phyloP scores from a whole-genome alignment of 2,888 invertebrate genomes.

The Caenorhabditis afra region DNA sequence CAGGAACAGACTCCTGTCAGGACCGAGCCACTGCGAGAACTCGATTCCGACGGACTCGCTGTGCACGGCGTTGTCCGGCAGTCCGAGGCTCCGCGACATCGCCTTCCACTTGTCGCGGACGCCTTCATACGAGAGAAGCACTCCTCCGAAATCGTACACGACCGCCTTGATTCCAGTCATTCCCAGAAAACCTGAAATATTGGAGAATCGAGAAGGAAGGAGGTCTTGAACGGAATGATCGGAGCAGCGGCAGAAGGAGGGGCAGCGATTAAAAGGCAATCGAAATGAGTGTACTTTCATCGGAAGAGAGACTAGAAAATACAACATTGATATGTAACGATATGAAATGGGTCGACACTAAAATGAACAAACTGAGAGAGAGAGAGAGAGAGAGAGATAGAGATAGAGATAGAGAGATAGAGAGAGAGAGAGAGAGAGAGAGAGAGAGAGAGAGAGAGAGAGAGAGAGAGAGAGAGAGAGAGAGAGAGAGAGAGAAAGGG shows the following conservation, averaged over 20 bases:
- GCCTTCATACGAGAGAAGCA: conserved; percentile 61
- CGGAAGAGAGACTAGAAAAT: conserved; percentile 31
- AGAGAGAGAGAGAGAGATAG: too few species aligned
- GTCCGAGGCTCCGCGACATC: conserved; percentile 44
- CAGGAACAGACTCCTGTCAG: conserved; percentile 57
- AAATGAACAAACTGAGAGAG: conserved; percentile 8
- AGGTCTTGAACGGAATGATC: conserved; percentile 30
- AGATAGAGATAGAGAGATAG: too few species aligned
- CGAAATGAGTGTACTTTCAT: conserved; percentile 39
- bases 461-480: too few species aligned
- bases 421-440: too few species aligned
- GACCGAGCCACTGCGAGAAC: conserved; percentile 62
- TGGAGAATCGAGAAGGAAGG: neutral
- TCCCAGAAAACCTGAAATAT: conserved; percentile 4
- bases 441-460: too few species aligned
- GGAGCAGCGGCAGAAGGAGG: conserved; percentile 18
- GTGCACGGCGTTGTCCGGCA: conserved; percentile 42
- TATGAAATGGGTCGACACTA: neutral
- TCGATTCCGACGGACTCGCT: conserved; percentile 48
- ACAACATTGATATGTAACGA: neutral
- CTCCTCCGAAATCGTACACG: conserved; percentile 69
- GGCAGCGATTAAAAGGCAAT: neutral
- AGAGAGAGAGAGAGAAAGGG: too few species aligned
- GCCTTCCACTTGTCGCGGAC: conserved; percentile 50
- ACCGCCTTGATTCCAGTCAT: conserved; percentile 59